A percentile compares a stretch with the other conserved stretches of the same genome.
These are phyloP conservation scores for Netelia melanura DNA, from an alignment of 2,888 invertebrate genomes.

Conservation along the genomic window DNA sequence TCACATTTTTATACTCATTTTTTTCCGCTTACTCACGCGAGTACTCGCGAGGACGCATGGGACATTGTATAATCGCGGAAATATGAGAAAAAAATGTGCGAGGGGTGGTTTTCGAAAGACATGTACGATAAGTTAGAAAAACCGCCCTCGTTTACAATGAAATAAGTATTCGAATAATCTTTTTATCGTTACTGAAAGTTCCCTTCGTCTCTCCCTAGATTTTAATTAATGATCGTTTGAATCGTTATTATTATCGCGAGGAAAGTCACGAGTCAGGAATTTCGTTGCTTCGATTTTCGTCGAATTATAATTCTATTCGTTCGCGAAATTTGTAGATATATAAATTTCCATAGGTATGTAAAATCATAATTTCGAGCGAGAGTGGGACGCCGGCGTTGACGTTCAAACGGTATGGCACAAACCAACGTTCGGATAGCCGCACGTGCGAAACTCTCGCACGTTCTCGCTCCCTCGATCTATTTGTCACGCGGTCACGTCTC, in stretches of 20 bases:
- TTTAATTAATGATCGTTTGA: not conserved
- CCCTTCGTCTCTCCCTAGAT: not conserved
- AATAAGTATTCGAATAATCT: constrained; percentile 66
- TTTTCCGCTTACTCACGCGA: constrained; percentile 6
- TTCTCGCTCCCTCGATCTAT: constrained; percentile 71
- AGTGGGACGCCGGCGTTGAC: constrained; percentile 64
- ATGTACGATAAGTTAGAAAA: constrained; percentile 41
- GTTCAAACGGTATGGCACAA: constrained; percentile 37
- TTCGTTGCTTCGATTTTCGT: constrained; percentile 48
- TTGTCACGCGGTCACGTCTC: constrained; percentile 82
- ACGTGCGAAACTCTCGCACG: constrained; percentile 73
- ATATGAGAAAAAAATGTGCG: constrained; percentile 12
- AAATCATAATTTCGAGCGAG: constrained; percentile 6
- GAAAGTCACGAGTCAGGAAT: constrained; percentile 13
- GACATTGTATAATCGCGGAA: constrained; percentile 21
- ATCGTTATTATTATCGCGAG: constrained; percentile 14
- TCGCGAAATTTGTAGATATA: not conserved
- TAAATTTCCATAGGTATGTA: not conserved
- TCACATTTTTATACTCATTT: not conserved
- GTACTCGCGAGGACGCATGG: constrained; percentile 4
- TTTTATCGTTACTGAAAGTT: constrained; percentile 55
- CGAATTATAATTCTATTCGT: constrained; percentile 79
- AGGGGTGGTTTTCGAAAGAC: constrained; percentile 22
- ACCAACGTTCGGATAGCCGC: constrained; percentile 28
- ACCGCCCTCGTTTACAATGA: constrained; percentile 60